Evolutionary conservation across 2,888 invertebrate genomes (phyloP).

Genomic region (Trachelus tabidus): DNA sequence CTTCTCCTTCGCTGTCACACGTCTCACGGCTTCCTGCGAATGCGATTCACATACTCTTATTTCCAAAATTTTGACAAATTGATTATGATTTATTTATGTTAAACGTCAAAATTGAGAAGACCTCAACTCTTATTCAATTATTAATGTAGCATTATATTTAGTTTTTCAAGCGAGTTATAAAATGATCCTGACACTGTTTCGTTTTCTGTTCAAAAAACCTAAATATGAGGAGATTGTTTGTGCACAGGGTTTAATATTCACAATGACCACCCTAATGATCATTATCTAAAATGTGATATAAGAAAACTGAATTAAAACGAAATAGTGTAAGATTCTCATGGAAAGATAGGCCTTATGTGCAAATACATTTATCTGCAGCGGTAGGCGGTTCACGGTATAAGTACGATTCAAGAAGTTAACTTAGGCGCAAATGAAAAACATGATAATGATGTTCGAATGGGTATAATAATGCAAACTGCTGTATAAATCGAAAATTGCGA

Average conservation of each 20-base stretch:
- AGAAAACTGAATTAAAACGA: background rate
- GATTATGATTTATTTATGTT: background rate
- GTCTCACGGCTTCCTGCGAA: constrained; percentile 76
- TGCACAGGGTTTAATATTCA: background rate
- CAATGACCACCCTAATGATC: background rate
- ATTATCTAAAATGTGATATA: background rate
- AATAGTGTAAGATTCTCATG: background rate
- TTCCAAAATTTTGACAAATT: background rate
- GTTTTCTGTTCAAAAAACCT: too few species aligned
- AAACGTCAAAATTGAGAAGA: background rate
- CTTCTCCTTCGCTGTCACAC: constrained; percentile 83
- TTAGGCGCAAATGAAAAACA: constrained; percentile 42
- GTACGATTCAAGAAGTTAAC: constrained; percentile 6
- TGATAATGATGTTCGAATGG: constrained; percentile 51
- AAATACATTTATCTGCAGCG: background rate
- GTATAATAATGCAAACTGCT: constrained; percentile 49
- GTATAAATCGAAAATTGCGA: constrained; percentile 47
- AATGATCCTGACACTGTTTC: too few species aligned
- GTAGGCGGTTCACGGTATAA: background rate
- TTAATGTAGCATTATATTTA: too few species aligned
- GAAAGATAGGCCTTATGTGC: background rate
- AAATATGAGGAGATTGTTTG: too few species aligned
- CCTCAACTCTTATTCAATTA: background rate
- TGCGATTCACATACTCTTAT: background rate
- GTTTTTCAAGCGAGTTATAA: too few species aligned